A percentile compares a stretch with the other conserved stretches of the same genome.
Conservation (phyloP, 2,113 vertebrate species). For the Hemicordylus capensis region DNA sequence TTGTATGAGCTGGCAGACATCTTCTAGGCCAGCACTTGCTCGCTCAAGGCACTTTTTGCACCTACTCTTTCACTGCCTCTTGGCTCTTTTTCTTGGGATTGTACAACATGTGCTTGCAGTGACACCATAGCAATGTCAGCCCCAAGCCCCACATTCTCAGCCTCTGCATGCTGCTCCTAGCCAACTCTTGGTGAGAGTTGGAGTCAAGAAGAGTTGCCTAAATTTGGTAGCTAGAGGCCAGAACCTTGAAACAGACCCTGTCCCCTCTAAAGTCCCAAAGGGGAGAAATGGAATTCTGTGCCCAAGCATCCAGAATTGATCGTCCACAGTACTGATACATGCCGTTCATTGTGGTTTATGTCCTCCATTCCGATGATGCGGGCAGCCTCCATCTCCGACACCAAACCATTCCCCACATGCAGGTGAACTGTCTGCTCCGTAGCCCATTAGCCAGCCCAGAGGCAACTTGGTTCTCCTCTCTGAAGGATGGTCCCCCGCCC, state of each 20-base stretch:
- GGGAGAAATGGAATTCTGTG: background rate
- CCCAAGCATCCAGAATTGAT: background rate
- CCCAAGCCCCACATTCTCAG: background rate
- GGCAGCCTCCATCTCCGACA: background rate
- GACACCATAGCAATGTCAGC: background rate
- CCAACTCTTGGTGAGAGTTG: background rate
- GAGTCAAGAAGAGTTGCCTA: background rate
- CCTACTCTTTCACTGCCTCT: background rate
- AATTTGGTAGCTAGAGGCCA: background rate
- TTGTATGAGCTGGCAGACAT: background rate
- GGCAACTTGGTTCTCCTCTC: background rate
- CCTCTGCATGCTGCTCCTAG: background rate
- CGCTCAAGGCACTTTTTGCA: conserved; percentile 18
- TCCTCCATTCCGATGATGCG: background rate
- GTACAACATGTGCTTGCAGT: background rate
- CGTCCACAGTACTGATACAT: background rate
- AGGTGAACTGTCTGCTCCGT: background rate
- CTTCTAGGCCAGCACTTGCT: background rate
- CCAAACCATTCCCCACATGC: background rate
- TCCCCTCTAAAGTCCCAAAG: background rate
- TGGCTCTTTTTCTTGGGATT: background rate
- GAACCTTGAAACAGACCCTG: background rate
- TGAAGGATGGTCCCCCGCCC: background rate
- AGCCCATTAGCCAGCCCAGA: background rate
- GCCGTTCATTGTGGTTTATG: background rate